Evolutionary conservation across 2,113 vertebrate species (phyloP).

Genomic region (Mesocricetus auratus): DNA sequence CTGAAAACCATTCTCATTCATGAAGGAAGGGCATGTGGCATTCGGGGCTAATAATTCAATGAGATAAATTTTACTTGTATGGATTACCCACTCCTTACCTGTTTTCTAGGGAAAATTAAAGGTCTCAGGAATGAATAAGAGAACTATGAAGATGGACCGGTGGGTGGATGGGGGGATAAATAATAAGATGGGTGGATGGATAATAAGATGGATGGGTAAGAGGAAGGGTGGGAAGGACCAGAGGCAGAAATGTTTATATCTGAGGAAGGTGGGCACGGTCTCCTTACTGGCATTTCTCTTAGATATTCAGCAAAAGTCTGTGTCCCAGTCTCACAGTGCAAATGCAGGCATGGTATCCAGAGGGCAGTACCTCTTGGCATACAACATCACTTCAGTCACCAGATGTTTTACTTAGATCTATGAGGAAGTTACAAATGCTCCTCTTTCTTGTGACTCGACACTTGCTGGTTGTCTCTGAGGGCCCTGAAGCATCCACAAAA

Average conservation of each 20-base stretch:
- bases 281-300: not conserved
- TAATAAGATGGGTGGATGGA: not conserved
- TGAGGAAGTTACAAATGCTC: not conserved
- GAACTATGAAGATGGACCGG: not conserved
- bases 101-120: not conserved
- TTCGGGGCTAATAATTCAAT: not conserved
- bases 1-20: not conserved
- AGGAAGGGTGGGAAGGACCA: not conserved
- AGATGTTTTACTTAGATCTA: not conserved
- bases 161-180: not conserved
- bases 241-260: rapidly evolving
- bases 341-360: rapidly evolving
- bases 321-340: too few species aligned
- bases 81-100: not conserved
- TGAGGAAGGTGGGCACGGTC: not conserved
- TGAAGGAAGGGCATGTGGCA: not conserved
- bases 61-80: not conserved
- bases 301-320: not conserved
- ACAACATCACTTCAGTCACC: not conserved
- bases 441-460: not conserved
- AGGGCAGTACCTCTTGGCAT: not conserved
- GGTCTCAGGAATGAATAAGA: not conserved
- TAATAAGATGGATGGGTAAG: not conserved
- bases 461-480: slow-evolving; percentile 8
- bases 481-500: not conserved